A percentile compares a stretch with the other conserved stretches of the same genome.
These are phyloP conservation scores for Sciurus carolinensis DNA, from an alignment of 2,797 vertebrate genomes.

Conservation along the genomic window DNA sequence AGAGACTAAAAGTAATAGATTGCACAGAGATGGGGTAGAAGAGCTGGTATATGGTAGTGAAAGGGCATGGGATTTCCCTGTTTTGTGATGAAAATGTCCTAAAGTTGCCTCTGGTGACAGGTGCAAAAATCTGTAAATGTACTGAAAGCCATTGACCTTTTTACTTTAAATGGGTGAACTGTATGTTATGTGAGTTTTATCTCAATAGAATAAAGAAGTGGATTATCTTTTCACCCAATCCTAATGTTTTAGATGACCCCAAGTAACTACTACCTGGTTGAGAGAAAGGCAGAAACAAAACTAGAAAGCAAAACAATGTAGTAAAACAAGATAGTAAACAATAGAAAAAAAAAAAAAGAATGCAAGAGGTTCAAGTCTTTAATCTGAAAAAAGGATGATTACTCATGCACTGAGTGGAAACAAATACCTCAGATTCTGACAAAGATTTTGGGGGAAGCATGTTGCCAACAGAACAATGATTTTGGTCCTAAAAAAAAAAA, in stretches of 20 bases:
- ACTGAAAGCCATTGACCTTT: background rate
- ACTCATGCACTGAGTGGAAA: slow-evolving; percentile 15
- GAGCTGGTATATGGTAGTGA: background rate
- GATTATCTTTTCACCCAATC: background rate
- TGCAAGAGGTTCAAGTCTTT: background rate
- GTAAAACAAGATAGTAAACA: slow-evolving; percentile 35
- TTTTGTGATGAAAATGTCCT: background rate
- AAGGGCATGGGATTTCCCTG: background rate
- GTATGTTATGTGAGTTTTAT: background rate
- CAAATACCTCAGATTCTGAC: background rate
- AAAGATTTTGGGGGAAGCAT: slow-evolving; percentile 7
- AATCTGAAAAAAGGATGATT: background rate
- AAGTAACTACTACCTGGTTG: background rate
- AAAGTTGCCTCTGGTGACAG: background rate
- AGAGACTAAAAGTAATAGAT: background rate
- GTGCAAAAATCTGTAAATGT: background rate
- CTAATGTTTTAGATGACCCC: background rate
- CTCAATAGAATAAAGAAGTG: slow-evolving; percentile 3
- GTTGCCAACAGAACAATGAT: slow-evolving; percentile 1
- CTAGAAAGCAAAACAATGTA: slow-evolving; percentile 10
- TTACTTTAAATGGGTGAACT: background rate
- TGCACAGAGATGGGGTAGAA: background rate
- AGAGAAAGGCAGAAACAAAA: background rate
- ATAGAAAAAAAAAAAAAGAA: background rate
- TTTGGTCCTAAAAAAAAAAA: background rate